Base-by-base conservation (phyloP, 2,113 vertebrate species). In the Murina feae region DNA sequence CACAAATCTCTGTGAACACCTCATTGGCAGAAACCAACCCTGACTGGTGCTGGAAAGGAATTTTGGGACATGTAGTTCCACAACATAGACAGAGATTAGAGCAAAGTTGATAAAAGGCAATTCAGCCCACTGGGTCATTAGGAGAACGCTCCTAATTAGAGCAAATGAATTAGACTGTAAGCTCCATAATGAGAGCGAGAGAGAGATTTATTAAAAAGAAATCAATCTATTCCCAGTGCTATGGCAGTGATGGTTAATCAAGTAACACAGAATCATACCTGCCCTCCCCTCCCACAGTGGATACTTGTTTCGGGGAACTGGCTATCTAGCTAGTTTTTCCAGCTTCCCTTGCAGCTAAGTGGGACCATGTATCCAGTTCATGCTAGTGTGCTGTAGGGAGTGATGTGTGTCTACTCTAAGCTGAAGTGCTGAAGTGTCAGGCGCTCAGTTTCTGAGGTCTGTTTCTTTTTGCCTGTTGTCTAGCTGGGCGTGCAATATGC, bases 1-100 rank as follows among this genome's bases (percentile, higher is more conserved):
- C 30, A 72, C 39, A 81, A 82, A 37, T n/a, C 8, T 82, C 13
- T 84, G 72, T n/a, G 37, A 76, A 39, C 44, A 13, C 39, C 49
- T 81, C 18, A 42, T 18, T 51, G 63, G 89, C 44, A 55, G 32
- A 86, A 6, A 47, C 12, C 53, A 39, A 87, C n/a, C 39, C 68
- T 9, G 53, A 79, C 5, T 39, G 30, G 37, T n/a, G 63, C 14
- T 12, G 37, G 39, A 55, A 86, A 37, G 9, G 79, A 21, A 76
- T 95, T 93, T 76, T 95, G 91, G 94, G 95, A 95, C 78, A 55
- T 80, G 79, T 75, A 95, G 93, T 95, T 94, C 39, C 21, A 32
- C 20, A 25, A 2, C 20, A 30, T 37, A 55, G 23, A 53, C 10
- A 10, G 42, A 39, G 44, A 23, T 21, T 49, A 44, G 35, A 37